These are phyloP conservation scores for Epizoanthus stellaris DNA, from an alignment of 92 coral and sea anemone species.

Conservation along the genomic window DNA sequence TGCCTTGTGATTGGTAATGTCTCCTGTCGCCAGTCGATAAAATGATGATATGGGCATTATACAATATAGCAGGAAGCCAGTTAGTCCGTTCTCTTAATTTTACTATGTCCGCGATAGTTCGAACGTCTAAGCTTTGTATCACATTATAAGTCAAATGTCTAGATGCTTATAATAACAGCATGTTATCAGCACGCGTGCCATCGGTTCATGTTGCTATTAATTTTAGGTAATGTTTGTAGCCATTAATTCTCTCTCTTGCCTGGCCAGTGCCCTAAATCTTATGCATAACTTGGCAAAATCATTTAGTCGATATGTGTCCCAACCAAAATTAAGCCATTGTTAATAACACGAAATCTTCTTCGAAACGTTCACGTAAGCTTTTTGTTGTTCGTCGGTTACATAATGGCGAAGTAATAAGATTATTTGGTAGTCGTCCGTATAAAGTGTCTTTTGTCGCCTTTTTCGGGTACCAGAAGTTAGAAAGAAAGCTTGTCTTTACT, in stretches of 20 bases:
- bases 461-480: conserved; percentile 29
- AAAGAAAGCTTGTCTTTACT: background rate
- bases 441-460: background rate
- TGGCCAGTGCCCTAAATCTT: no score
- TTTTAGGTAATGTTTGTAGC: no score
- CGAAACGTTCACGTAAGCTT: no score
- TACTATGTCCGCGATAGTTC: background rate
- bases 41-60: conserved; percentile 91
- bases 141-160: background rate
- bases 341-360: no score
- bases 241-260: no score
- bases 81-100: background rate
- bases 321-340: no score
- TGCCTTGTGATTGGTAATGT: background rate
- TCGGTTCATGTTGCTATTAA: no score
- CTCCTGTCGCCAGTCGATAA: conserved; percentile 52
- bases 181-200: no score
- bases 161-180: no score
- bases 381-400: background rate
- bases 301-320: no score
- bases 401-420: background rate
- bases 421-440: background rate
- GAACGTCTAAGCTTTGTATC: background rate
- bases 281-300: no score
- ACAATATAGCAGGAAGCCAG: background rate